Conservation (phyloP, 1,140 invertebrate species). For the Dreissena rostriformis region DNA sequence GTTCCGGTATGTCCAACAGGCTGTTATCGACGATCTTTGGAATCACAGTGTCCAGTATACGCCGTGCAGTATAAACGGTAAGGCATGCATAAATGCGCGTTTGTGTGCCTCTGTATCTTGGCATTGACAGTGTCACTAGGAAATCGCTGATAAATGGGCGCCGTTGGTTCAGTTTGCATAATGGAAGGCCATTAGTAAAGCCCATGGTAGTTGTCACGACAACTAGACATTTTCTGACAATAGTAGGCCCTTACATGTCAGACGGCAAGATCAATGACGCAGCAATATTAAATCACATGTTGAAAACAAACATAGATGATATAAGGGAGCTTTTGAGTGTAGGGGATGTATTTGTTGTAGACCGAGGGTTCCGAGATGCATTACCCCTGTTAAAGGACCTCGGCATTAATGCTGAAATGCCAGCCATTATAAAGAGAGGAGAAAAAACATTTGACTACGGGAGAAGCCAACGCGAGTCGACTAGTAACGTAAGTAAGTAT, state of each 20-base stretch:
- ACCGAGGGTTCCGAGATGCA: constrained; percentile 35
- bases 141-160: no score
- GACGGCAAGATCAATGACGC: constrained; percentile 15
- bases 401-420: constrained; percentile 41
- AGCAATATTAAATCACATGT: constrained; percentile 35
- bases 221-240: constrained; percentile 15
- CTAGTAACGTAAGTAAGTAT: constrained; percentile 39
- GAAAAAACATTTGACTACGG: constrained; percentile 39
- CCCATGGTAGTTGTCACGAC: constrained; percentile 37
- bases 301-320: constrained; percentile 34
- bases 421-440: neutral
- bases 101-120: no score
- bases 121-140: no score
- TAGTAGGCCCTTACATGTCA: constrained; percentile 41
- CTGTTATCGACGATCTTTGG: no score
- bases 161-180: constrained; percentile 18
- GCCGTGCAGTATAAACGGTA: no score
- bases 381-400: constrained; percentile 9
- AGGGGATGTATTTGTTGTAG: constrained; percentile 37
- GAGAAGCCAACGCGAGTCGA: constrained; percentile 29
- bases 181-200: no score
- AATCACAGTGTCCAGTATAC: no score
- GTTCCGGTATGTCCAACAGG: no score
- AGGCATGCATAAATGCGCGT: no score
- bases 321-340: neutral